Evolutionary conservation across 2,888 invertebrate genomes (phyloP).

Genomic region (Ptychoptera contaminata): DNA sequence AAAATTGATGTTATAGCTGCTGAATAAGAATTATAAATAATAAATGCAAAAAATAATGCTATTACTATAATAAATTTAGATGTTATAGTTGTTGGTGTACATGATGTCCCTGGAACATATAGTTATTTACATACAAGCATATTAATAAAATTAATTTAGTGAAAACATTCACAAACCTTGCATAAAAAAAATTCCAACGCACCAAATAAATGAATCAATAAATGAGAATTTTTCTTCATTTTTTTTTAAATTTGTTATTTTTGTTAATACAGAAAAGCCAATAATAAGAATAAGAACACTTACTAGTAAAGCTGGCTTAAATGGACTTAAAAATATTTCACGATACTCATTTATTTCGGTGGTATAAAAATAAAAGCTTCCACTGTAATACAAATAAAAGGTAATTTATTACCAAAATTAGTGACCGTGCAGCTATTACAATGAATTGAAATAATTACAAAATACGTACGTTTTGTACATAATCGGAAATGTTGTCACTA

Average conservation of each 20-base stretch:
- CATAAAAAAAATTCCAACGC: conserved; percentile 2
- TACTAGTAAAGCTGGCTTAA: conserved; percentile 36
- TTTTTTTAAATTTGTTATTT: background rate
- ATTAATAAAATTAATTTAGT: too few relatives aligned
- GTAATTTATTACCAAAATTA: background rate
- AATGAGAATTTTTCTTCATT: background rate
- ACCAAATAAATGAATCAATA: conserved; percentile 1
- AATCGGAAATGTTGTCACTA: too few relatives aligned
- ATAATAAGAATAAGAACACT: conserved; percentile 37
- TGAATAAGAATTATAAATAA: conserved; percentile 48
- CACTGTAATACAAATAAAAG: conserved; percentile 27
- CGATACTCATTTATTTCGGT: conserved; percentile 43
- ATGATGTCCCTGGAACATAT: conserved; percentile 35
- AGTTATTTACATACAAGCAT: background rate
- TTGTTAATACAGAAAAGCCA: conserved; percentile 26
- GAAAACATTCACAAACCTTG: conserved; percentile 1
- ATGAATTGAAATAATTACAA: too few relatives aligned
- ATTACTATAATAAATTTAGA: conserved; percentile 41
- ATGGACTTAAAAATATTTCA: conserved; percentile 46
- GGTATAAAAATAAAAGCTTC: conserved; percentile 45
- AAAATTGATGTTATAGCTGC: conserved; percentile 50
- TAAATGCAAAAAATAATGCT: conserved; percentile 41
- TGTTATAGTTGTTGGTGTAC: conserved; percentile 38
- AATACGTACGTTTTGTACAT: too few relatives aligned
- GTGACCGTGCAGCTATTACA: too few relatives aligned